Evolutionary conservation across 2,113 vertebrate species (phyloP).

Genomic region (Prochilodus magdalenae): DNA sequence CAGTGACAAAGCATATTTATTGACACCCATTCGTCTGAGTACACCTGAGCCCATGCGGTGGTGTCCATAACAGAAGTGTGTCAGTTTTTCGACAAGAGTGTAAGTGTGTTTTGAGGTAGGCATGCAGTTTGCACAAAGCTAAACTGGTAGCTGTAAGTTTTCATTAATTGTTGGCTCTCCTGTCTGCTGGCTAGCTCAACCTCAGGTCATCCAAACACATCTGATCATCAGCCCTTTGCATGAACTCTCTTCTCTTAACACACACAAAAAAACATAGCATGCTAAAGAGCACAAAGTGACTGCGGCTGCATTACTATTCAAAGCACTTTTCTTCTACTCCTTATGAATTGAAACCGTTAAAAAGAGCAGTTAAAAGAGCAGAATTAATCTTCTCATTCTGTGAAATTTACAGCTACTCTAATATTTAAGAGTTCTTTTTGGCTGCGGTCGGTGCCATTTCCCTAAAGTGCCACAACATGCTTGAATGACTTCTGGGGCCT

Average conservation of each 20-base stretch:
- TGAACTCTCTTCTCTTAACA: background rate
- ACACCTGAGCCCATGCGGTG: too few species aligned
- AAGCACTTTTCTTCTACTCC: background rate
- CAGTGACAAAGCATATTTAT: too few species aligned
- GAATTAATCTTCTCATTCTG: conserved; percentile 13
- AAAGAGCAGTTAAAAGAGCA: background rate
- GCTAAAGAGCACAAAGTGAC: background rate
- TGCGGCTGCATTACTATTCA: background rate
- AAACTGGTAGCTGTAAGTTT: too few species aligned
- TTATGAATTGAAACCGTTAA: background rate
- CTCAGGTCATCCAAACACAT: background rate
- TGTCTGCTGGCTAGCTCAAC: background rate
- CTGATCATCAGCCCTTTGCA: background rate
- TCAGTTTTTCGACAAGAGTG: too few species aligned
- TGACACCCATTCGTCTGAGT: too few species aligned
- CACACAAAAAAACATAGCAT: background rate
- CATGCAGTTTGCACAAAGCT: too few species aligned
- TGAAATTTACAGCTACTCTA: conserved; percentile 11
- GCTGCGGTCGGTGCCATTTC: background rate
- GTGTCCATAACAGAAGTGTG: too few species aligned
- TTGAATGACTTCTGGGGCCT: conserved; percentile 11
- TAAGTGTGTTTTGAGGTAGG: too few species aligned
- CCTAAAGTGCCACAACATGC: conserved; percentile 14
- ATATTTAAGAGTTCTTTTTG: conserved; percentile 31
- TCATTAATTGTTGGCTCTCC: too few species aligned